These are phyloP conservation scores for Scaptomyza graminum DNA, from an alignment of 1,140 invertebrate genomes.

Conservation along the genomic window DNA sequence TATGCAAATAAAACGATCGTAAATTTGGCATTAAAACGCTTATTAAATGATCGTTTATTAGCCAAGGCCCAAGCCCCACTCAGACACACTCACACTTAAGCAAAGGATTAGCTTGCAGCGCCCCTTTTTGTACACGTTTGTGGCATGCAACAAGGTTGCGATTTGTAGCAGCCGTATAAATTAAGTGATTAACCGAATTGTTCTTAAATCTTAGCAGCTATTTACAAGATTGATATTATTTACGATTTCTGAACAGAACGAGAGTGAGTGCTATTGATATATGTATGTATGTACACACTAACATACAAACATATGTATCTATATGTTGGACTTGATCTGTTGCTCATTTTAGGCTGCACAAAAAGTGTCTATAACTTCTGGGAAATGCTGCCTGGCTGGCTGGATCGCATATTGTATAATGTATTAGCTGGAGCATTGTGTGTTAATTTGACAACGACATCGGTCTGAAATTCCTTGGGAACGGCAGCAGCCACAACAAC, in stretches of 20 bases:
- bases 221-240: slow-evolving; percentile 71
- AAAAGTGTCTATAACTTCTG: slow-evolving; percentile 64
- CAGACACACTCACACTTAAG: slow-evolving; percentile 5
- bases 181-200: slow-evolving; percentile 76
- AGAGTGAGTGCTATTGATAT: slow-evolving; percentile 7
- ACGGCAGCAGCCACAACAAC: slow-evolving; percentile 38
- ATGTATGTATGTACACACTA: slow-evolving; percentile 12
- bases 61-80: slow-evolving; percentile 25
- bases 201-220: slow-evolving; percentile 74
- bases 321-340: slow-evolving; percentile 12
- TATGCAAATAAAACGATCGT: slow-evolving; percentile 83
- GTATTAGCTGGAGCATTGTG: slow-evolving; percentile 77
- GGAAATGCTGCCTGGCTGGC: slow-evolving; percentile 44
- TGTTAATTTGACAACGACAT: slow-evolving; percentile 72
- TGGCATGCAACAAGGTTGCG: slow-evolving; percentile 66
- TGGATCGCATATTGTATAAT: slow-evolving; percentile 66
- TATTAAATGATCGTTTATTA: slow-evolving; percentile 83
- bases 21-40: slow-evolving; percentile 83
- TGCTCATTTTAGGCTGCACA: slow-evolving; percentile 7
- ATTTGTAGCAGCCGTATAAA: slow-evolving; percentile 71
- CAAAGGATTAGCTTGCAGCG: slow-evolving; percentile 43
- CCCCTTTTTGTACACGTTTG: neutral
- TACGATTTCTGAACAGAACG: slow-evolving; percentile 36
- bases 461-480: slow-evolving; percentile 60
- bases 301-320: neutral